Percentiles rank a stretch among this genome's conserved stretches.
These are phyloP conservation scores for Centroberyx gerrardi DNA, from an alignment of 2,797 vertebrate species.

Conservation along the genomic window DNA sequence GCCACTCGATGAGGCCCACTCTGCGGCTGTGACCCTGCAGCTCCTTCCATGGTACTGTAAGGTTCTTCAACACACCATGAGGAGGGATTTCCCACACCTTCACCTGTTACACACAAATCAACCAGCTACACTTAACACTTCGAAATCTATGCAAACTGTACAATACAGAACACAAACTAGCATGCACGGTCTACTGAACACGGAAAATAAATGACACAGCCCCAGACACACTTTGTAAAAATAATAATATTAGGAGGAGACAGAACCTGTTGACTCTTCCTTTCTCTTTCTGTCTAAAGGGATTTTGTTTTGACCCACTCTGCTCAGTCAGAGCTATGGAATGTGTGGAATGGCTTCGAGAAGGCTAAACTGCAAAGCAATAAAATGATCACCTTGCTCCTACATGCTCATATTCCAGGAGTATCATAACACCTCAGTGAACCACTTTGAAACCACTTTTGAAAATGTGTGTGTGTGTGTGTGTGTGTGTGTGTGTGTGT, in stretches of 20 bases:
- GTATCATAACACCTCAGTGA: constrained; percentile 37
- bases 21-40: constrained; percentile 90
- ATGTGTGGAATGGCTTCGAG: constrained; percentile 64
- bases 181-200: background rate
- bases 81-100: constrained; percentile 95
- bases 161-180: background rate
- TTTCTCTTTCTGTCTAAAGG: constrained; percentile 23
- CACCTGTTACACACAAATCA: constrained; percentile 79
- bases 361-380: constrained; percentile 52
- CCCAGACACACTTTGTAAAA: background rate
- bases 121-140: background rate
- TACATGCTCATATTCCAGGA: constrained; percentile 43
- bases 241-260: background rate
- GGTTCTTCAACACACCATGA: constrained; percentile 86
- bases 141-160: background rate
- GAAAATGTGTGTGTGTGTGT: constrained; percentile 16
- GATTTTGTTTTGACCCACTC: constrained; percentile 25
- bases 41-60: constrained; percentile 89
- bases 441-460: too few species aligned
- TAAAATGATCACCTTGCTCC: constrained; percentile 58
- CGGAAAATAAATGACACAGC: background rate
- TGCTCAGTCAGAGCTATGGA: constrained; percentile 59
- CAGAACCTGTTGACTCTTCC: constrained; percentile 13
- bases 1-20: constrained; percentile 94
- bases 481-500: constrained; percentile 15